A percentile compares a stretch with the other conserved stretches of the same genome.
Evolutionary conservation across 2,113 vertebrate species (phyloP).

Genomic region (Pipra filicauda): DNA sequence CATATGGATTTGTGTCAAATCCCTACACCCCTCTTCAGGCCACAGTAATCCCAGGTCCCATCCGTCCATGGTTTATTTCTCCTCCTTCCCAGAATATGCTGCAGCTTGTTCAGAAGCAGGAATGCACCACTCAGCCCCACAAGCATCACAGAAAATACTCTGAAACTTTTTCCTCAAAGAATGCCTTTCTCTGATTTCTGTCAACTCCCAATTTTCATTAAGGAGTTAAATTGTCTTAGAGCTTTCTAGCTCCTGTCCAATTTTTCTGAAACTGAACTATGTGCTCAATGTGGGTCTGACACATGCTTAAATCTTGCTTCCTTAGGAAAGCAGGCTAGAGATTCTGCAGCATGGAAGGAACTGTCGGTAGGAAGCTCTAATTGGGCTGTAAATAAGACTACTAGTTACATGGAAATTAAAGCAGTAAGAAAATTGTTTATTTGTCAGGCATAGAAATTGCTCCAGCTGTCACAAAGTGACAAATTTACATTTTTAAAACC

Average conservation of each 20-base stretch:
- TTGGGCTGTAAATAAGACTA: background rate
- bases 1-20: background rate
- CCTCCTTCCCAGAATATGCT: background rate
- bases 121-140: background rate
- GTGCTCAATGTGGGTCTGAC: background rate
- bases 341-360: background rate
- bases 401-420: background rate
- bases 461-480: background rate
- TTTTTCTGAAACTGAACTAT: background rate
- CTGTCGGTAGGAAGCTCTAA: background rate
- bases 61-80: background rate
- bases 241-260: background rate
- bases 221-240: background rate
- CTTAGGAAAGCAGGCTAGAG: background rate
- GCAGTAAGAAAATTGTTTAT: background rate
- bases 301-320: background rate
- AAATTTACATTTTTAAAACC: background rate
- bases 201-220: background rate
- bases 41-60: background rate
- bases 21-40: background rate
- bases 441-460: background rate
- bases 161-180: background rate
- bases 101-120: background rate
- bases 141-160: background rate
- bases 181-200: background rate